phyloP scores from a whole-genome alignment of 1,140 invertebrate species.

The Aphelinus atriplicis region DNA sequence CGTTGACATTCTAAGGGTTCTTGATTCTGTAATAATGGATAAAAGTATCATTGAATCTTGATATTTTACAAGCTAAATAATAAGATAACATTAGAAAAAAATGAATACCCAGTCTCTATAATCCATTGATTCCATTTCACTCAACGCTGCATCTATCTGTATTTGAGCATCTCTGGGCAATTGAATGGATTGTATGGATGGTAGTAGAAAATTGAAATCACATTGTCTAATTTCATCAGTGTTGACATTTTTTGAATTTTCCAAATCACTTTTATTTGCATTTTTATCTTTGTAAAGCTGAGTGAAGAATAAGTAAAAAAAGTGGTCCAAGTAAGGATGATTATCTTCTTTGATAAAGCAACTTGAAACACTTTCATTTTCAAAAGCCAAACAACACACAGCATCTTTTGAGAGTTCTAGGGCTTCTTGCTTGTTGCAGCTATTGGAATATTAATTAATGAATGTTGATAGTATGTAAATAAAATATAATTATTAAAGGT shows the following conservation, averaged over 20 bases:
- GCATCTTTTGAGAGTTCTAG: slow-evolving; percentile 64
- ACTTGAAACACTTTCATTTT: slow-evolving; percentile 64
- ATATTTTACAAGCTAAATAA: neutral
- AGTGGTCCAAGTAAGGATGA: slow-evolving; percentile 65
- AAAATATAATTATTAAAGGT: too few species aligned
- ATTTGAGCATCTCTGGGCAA: slow-evolving; percentile 79
- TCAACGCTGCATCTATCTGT: slow-evolving; percentile 81
- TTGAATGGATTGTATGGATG: slow-evolving; percentile 70
- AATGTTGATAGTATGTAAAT: too few species aligned
- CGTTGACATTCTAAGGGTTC: slow-evolving; percentile 81
- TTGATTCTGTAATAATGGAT: slow-evolving; percentile 71
- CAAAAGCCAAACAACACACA: slow-evolving; percentile 66
- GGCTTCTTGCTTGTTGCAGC: slow-evolving; percentile 65
- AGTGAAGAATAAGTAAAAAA: slow-evolving; percentile 68
- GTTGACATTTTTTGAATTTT: slow-evolving; percentile 29
- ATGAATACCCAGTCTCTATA: slow-evolving; percentile 79
- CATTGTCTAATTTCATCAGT: slow-evolving; percentile 38
- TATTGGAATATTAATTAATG: slow-evolving; percentile 49
- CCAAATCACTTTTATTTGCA: slow-evolving; percentile 34
- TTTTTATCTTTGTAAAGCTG: slow-evolving; percentile 57
- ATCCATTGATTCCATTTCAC: slow-evolving; percentile 84
- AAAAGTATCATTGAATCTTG: slow-evolving; percentile 5
- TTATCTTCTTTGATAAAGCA: slow-evolving; percentile 64
- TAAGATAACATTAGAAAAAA: slow-evolving; percentile 3
- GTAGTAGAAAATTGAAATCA: slow-evolving; percentile 58